Evolutionary conservation across 1,140 invertebrate genomes (phyloP), one percentile per base, ranked within the genome.

Genomic region (Ephestia elutella): DNA sequence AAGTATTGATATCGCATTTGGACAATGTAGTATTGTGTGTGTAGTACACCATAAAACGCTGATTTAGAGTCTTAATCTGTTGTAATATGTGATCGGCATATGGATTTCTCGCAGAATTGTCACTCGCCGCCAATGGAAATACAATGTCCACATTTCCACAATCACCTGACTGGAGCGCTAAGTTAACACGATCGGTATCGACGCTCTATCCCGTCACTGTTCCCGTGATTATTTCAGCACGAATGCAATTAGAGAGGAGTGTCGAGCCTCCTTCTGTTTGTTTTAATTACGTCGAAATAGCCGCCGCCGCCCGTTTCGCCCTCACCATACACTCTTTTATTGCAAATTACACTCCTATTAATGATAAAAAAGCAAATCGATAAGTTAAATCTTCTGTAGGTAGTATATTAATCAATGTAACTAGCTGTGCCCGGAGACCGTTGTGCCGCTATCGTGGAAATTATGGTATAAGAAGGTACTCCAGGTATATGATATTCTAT

Each of bases 261-360:
- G 77, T 71, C 71, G 68, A 75, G 73, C 78, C 75, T 78, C 69
- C 76, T 83, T 77, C 78, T 87, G 84, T 87, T 87, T 84, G 84
- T 86, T 87, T 87, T 87, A 86, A 87, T 87, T 87, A 86, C 84
- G 75, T 73, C 75, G 80, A 80, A 84, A 84, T 80, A 84, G 73
- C 79, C 70, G 68, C 65, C 71, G 68, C 77, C 54, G 50, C 60
- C 49, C 49, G 17, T 50, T 18, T 38, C 55, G 63, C 64, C 73
- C 79, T 69, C 71, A 60, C 62, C 53, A 70, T 61, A 56, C 61
- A 35, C 73, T 75, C 79, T 82, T 82, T 86, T 79, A 84, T 82
- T 78, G 75, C 76, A 81, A 82, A 82, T 84, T 82, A 74, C 73
- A 81, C 82, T 71, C 78, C 73, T 69, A 75, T 82, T 85, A 82